Evolutionary conservation across 2,113 vertebrate species (phyloP).

Genomic region (Accipiter cooperii): DNA sequence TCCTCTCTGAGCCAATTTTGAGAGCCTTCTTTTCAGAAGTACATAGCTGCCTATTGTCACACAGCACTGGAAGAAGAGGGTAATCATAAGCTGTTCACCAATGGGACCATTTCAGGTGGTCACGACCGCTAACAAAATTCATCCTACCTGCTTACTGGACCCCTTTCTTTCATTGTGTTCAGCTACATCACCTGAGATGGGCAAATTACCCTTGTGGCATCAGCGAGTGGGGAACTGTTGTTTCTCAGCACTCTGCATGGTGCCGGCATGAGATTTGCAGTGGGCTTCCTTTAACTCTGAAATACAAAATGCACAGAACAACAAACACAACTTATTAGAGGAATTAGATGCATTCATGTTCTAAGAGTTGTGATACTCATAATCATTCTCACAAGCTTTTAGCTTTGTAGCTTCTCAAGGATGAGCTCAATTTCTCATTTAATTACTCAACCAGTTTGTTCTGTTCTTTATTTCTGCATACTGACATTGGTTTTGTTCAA

Average conservation of each 20-base stretch:
- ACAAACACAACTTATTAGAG: not conserved
- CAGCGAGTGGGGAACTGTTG: fast-evolving
- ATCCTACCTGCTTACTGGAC: not conserved
- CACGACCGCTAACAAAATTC: not conserved
- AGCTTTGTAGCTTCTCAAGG: not conserved
- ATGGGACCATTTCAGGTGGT: not conserved
- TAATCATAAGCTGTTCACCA: not conserved
- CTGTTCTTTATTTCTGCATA: not conserved
- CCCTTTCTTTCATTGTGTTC: not conserved
- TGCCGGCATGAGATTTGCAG: not conserved
- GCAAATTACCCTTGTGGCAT: not conserved
- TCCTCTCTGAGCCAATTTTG: not conserved
- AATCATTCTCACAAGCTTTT: not conserved
- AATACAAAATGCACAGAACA: not conserved
- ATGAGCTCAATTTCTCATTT: not conserved
- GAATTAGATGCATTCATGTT: not conserved
- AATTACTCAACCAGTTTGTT: not conserved
- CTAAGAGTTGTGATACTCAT: not conserved
- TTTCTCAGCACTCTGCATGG: not conserved
- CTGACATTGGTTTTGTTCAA: not conserved
- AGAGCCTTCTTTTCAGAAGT: not conserved
- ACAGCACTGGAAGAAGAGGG: not conserved
- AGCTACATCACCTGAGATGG: not conserved
- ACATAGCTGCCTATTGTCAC: not conserved
- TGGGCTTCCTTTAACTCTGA: not conserved